These are phyloP conservation scores for Drosophila greeni DNA, from an alignment of 2,888 invertebrate genomes.

Conservation along the genomic window DNA sequence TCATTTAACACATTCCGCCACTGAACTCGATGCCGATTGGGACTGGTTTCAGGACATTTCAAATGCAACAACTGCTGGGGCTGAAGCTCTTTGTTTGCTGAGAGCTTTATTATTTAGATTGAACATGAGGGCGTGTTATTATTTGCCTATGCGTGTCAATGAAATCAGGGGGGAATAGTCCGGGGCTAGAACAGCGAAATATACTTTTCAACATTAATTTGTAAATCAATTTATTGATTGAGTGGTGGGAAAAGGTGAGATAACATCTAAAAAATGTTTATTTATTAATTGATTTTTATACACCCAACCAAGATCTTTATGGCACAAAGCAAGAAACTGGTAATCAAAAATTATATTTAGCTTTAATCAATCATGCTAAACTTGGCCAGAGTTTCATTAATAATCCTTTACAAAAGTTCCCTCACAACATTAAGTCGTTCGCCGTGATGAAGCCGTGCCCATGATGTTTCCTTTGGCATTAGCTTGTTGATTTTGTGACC, in stretches of 20 bases:
- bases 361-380: constrained; percentile 15
- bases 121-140: constrained; percentile 7
- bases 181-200: not conserved
- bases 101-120: constrained; percentile 15
- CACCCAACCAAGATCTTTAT: too few relatives aligned
- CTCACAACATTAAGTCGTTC: constrained; percentile 19
- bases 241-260: not conserved
- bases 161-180: constrained; percentile 1
- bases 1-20: constrained; percentile 36
- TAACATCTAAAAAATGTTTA: too few relatives aligned
- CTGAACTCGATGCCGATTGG: constrained; percentile 28
- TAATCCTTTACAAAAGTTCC: constrained; percentile 16
- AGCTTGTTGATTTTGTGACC: constrained; percentile 40
- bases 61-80: constrained; percentile 1
- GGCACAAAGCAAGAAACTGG: too few relatives aligned
- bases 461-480: constrained; percentile 28
- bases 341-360: not conserved
- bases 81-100: constrained; percentile 16
- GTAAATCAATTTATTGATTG: constrained; percentile 29
- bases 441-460: constrained; percentile 12
- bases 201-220: constrained; percentile 13
- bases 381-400: constrained; percentile 1
- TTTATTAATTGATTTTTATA: too few relatives aligned
- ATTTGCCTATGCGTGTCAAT: constrained; percentile 16
- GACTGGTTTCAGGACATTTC: constrained; percentile 5